Conservation (phyloP, 2,113 vertebrate species). For the Thermophis baileyi region DNA sequence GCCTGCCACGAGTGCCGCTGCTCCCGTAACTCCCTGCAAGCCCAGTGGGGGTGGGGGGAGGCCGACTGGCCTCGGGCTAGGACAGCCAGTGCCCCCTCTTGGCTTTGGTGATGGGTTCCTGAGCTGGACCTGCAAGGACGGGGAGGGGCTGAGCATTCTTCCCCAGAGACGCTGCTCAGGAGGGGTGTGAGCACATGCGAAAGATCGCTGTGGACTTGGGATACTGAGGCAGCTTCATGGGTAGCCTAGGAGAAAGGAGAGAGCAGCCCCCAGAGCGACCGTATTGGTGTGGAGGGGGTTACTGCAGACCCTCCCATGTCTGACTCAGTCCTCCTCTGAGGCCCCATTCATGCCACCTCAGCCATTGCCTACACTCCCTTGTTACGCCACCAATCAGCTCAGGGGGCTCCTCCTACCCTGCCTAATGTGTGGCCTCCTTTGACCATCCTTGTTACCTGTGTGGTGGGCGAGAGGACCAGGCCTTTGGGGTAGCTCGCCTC, state of each 20-base stretch:
- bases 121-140: neutral
- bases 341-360: neutral
- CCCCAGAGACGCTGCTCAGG: neutral
- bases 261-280: neutral
- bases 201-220: neutral
- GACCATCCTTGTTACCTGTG: constrained; percentile 29
- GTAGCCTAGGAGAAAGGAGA: neutral
- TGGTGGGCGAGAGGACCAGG: neutral
- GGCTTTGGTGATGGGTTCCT: neutral
- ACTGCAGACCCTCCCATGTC: neutral
- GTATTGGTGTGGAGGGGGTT: neutral
- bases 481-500: neutral
- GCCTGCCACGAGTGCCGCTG: neutral
- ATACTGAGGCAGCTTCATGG: neutral
- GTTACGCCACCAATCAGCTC: neutral
- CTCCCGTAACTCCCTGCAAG: neutral
- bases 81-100: neutral
- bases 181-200: neutral
- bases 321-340: neutral
- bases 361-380: neutral
- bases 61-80: neutral
- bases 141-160: neutral
- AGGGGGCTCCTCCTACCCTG: no score
- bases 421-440: no score
- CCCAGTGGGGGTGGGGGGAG: neutral